phyloP scores from a whole-genome alignment of 2,113 vertebrate species.

The Ascaphus truei region DNA sequence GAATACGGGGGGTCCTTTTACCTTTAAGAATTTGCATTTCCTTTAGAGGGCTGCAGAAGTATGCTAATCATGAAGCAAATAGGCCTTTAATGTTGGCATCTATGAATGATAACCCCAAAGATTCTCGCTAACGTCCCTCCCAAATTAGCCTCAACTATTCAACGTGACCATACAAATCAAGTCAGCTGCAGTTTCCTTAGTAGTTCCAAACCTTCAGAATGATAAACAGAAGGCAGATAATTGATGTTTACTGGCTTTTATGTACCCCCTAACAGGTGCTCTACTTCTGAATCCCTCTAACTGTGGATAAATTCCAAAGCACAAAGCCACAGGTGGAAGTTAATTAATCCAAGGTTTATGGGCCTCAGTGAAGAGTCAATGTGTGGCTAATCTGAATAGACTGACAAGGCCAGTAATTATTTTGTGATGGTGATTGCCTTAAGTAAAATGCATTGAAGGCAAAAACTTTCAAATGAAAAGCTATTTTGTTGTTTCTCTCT shows the following conservation, averaged over 20 bases:
- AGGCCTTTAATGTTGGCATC: too few relatives aligned
- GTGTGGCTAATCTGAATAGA: background rate
- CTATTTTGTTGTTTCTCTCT: constrained; percentile 34
- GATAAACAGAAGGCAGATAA: constrained; percentile 46
- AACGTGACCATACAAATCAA: constrained; percentile 34
- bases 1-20: too few relatives aligned
- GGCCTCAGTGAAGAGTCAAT: background rate
- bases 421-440: background rate
- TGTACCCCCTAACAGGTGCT: constrained; percentile 52
- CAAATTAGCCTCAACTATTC: constrained; percentile 1
- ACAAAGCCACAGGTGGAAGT: constrained; percentile 52
- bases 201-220: constrained; percentile 37
- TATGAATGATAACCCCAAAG: background rate
- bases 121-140: background rate
- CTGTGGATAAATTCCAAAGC: constrained; percentile 47
- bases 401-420: background rate
- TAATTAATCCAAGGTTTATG: constrained; percentile 35
- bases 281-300: constrained; percentile 40
- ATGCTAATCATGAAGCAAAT: too few relatives aligned
- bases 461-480: constrained; percentile 6
- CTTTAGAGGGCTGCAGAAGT: too few relatives aligned
- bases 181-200: constrained; percentile 40
- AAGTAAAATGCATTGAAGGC: background rate
- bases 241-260: constrained; percentile 52
- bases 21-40: too few relatives aligned